Evolutionary conservation across 2,888 invertebrate genomes (phyloP), one percentile per base, ranked within the genome.

Genomic region (Cylindroiulus punctatus): DNA sequence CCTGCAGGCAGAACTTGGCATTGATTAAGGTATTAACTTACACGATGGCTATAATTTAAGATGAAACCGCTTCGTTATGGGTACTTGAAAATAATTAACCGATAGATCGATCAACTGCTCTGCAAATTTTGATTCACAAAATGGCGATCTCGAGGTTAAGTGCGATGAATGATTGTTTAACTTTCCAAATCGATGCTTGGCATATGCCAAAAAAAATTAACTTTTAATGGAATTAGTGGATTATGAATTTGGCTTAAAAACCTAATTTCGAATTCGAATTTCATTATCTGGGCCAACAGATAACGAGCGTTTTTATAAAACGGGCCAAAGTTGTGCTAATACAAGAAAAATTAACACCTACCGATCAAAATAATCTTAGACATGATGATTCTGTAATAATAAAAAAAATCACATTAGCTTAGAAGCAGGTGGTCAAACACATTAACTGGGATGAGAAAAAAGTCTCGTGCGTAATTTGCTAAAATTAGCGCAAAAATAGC

Each of bases 301-400:
- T 2, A 7, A 36, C 36, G 36, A 36, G 36, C 1, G 12, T 3
- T 44, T 44, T 10, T 30, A 76, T 14, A 14, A 30, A 76, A 30
- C 30, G 30, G 76, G 76, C 30, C 30, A 3, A 30, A 8, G 14
- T 7, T 26, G 30, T 30, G 30, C 10, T 76, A 3, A 30, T 30
- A 30, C 30, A 26, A 30, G 22, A 76, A 44, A n/a, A 76, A 76
- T 76, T 30, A 76, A 76, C 76, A 76, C 76, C 76, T 76, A 76
- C 76, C 76, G 76, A 76, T 76, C 76, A 76, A 30, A 76, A 76
- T 76, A 14, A 76, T 76, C 76, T 76, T 76, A 76, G 76, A 30
- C 76, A 76, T 76, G 76, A 7, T 76, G 76, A 76, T 76, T 76
- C 76, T 76, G 76, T 17, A 76, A 76, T 14, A 30, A 76, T 17